Conservation (phyloP, 2,113 vertebrate species). For the Carettochelys insculpta region DNA sequence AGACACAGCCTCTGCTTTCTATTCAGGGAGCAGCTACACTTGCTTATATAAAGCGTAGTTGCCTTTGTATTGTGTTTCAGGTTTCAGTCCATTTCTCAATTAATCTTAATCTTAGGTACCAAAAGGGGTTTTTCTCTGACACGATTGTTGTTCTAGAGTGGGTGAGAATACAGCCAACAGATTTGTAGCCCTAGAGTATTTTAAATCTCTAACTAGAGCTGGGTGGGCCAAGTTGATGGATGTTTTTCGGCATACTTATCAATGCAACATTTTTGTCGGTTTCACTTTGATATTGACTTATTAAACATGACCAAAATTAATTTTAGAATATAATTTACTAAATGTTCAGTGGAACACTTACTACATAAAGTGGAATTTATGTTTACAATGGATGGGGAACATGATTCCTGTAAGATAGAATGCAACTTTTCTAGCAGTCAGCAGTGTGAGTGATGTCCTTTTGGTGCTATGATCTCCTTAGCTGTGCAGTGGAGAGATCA, state of each 20-base stretch:
- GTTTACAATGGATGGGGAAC: slow-evolving; percentile 18
- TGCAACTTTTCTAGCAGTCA: background rate
- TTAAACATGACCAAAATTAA: background rate
- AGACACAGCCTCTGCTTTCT: too few species aligned
- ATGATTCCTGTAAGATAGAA: background rate
- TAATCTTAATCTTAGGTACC: background rate
- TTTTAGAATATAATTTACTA: slow-evolving; percentile 1
- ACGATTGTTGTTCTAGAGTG: background rate
- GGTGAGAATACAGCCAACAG: background rate
- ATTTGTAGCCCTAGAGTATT: background rate
- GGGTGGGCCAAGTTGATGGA: background rate
- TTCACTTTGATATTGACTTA: background rate
- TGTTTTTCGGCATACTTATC: background rate
- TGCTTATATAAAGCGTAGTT: slow-evolving; percentile 27
- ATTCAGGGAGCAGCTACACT: background rate
- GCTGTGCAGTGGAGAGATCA: slow-evolving; percentile 1
- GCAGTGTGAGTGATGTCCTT: slow-evolving; percentile 25
- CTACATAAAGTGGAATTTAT: background rate
- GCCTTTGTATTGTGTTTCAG: slow-evolving; percentile 33
- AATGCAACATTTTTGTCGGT: background rate
- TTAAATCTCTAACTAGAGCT: background rate
- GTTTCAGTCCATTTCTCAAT: slow-evolving; percentile 26
- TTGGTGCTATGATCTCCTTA: slow-evolving; percentile 17
- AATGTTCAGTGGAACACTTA: slow-evolving; percentile 4
- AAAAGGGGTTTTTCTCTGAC: background rate